phyloP scores from a whole-genome alignment of 2,113 vertebrate genomes.

The Saimiri boliviensis region DNA sequence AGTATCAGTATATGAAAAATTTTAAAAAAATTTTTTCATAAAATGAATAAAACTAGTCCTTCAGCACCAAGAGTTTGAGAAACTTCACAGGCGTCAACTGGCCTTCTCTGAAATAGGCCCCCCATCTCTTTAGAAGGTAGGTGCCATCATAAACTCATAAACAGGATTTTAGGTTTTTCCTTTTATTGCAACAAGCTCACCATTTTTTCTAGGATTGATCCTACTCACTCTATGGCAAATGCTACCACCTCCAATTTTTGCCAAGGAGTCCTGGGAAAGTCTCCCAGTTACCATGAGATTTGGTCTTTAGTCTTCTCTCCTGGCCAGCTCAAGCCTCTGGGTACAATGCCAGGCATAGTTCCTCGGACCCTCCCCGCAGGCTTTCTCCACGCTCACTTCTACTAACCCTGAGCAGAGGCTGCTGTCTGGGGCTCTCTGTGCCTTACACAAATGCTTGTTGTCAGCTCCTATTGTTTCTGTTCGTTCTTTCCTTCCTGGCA shows the following conservation, averaged over 20 bases:
- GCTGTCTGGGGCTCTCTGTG: not conserved
- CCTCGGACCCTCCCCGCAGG: no score
- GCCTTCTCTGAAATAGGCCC: not conserved
- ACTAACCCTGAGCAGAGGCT: not conserved
- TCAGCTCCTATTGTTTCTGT: not conserved
- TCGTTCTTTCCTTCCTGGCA: not conserved
- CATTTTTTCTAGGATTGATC: not conserved
- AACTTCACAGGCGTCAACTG: not conserved
- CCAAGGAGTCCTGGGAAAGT: not conserved
- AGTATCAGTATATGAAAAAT: not conserved
- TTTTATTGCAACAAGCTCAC: not conserved
- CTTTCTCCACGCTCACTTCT: rapidly evolving
- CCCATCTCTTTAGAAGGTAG: not conserved
- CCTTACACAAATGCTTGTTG: not conserved
- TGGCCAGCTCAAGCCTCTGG: not conserved
- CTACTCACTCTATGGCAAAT: not conserved
- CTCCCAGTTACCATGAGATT: not conserved
- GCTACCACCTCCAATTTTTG: not conserved
- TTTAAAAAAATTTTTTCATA: not conserved
- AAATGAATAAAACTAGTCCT: not conserved
- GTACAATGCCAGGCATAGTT: not conserved
- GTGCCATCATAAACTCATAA: not conserved
- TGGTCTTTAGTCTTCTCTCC: not conserved
- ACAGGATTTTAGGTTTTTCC: no score
- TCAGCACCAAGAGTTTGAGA: not conserved